Conservation (phyloP, 2,113 vertebrate species). For the Pteruthius melanotis region DNA sequence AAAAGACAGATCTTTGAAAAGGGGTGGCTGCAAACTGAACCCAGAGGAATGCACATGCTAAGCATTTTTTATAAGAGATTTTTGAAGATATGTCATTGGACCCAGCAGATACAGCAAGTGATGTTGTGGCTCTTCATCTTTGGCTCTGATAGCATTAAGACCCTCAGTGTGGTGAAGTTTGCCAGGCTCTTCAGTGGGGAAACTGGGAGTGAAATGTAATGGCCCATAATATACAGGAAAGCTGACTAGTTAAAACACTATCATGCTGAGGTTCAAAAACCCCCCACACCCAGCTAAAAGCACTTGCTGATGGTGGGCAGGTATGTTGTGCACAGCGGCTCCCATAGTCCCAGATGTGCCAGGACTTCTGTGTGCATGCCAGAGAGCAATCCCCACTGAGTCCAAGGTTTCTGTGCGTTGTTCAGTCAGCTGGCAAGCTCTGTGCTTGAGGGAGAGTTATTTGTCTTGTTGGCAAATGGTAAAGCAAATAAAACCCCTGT, state of each 20-base stretch:
- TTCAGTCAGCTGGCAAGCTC: background rate
- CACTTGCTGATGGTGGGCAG: background rate
- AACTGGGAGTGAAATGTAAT: background rate
- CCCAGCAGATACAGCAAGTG: background rate
- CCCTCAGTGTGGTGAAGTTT: background rate
- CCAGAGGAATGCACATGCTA: background rate
- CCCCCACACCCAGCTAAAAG: background rate
- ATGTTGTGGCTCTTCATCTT: background rate
- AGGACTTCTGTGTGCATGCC: background rate
- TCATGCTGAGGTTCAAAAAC: background rate
- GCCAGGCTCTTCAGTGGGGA: background rate
- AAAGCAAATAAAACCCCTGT: background rate
- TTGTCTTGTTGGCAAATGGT: background rate
- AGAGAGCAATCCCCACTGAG: rapidly evolving
- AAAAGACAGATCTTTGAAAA: background rate
- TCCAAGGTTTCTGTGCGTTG: background rate
- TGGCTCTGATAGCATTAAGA: rapidly evolving
- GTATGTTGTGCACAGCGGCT: background rate
- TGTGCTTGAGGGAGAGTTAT: background rate
- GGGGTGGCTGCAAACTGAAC: background rate
- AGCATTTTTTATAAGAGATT: background rate
- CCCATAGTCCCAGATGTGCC: rapidly evolving
- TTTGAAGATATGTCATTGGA: background rate
- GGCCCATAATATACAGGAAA: background rate
- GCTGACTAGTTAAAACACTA: background rate